Percentiles rank a stretch among this genome's conserved stretches.
phyloP scores from a whole-genome alignment of 2,113 vertebrate genomes.

The Columbina picui region DNA sequence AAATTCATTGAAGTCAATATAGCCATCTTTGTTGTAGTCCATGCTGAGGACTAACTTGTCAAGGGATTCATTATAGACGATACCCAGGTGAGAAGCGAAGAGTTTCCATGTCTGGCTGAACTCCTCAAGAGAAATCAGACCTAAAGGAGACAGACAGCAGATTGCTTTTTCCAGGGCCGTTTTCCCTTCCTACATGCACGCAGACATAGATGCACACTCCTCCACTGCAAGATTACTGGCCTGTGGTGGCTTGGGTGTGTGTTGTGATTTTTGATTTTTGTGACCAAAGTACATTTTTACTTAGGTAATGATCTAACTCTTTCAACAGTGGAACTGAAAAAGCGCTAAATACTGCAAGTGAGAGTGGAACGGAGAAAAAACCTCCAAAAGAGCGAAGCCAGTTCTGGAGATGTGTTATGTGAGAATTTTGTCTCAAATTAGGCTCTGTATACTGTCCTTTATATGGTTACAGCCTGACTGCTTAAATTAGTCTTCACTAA shows the following conservation, averaged over 20 bases:
- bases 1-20: conserved; percentile 97
- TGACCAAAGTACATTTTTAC: background rate
- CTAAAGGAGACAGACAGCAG: conserved; percentile 68
- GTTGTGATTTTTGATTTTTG: background rate
- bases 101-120: conserved; percentile 92
- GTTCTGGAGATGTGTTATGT: background rate
- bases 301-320: background rate
- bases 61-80: conserved; percentile 79
- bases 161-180: background rate
- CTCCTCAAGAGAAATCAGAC: conserved; percentile 92
- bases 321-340: background rate
- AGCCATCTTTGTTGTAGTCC: conserved; percentile 94
- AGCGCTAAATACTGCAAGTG: background rate
- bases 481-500: conserved; percentile 4
- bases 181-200: background rate
- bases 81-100: conserved; percentile 87
- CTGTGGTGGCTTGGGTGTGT: rapidly evolving
- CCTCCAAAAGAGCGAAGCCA: background rate
- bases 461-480: background rate
- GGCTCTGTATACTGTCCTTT: background rate
- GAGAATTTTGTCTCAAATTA: background rate
- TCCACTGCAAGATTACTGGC: background rate
- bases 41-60: conserved; percentile 88
- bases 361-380: background rate
- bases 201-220: rapidly evolving